phyloP scores from a whole-genome alignment of 2,888 invertebrate species.

The Esperia sulphurella region DNA sequence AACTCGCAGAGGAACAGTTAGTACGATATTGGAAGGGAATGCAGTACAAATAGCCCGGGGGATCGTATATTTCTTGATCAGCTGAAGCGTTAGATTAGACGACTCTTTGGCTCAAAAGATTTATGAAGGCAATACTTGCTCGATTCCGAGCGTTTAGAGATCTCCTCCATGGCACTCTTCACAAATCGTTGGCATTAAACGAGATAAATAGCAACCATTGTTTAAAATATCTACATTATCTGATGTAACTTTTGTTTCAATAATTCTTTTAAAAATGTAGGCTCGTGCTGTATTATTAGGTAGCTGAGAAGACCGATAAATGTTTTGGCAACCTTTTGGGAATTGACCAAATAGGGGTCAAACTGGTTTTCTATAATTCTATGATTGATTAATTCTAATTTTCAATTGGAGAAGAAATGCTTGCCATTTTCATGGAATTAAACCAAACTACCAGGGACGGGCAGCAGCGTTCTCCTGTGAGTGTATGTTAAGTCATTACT shows the following conservation, averaged over 20 bases:
- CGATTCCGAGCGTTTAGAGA: slow-evolving; percentile 45
- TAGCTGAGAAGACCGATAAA: too few species aligned
- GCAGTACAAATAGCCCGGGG: slow-evolving; percentile 44
- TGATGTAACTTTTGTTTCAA: background rate
- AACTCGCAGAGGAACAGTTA: background rate
- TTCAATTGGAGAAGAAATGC: too few species aligned
- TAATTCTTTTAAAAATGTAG: background rate
- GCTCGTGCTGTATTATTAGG: too few species aligned
- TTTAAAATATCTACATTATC: background rate
- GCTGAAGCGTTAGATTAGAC: slow-evolving; percentile 56
- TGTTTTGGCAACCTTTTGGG: too few species aligned
- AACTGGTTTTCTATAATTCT: too few species aligned
- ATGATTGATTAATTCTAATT: too few species aligned
- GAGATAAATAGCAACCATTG: slow-evolving; percentile 1
- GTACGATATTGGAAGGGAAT: slow-evolving; percentile 26
- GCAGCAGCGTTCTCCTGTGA: too few species aligned
- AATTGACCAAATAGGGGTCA: too few species aligned
- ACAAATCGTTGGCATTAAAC: slow-evolving; percentile 19
- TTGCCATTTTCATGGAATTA: too few species aligned
- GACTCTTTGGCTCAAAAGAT: slow-evolving; percentile 51
- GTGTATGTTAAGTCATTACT: too few species aligned
- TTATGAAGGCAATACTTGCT: slow-evolving; percentile 60
- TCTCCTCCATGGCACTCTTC: slow-evolving; percentile 25
- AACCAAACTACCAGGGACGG: too few species aligned
- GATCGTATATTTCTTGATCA: slow-evolving; percentile 55